Conservation (phyloP, 1,140 invertebrate genomes). For the Dryas iulia region DNA sequence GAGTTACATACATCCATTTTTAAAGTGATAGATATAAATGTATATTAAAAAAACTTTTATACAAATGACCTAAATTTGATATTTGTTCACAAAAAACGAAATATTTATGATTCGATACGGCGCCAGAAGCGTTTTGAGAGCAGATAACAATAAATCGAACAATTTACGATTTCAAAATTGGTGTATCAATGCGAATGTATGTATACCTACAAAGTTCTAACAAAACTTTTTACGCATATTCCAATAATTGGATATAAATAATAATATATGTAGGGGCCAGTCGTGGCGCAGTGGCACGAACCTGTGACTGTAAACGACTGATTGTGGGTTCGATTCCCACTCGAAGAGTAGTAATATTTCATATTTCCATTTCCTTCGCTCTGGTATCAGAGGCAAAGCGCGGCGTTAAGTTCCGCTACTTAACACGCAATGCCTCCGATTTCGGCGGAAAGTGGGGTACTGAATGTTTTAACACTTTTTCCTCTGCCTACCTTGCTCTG, state of each 20-base stretch:
- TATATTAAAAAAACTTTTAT: neutral
- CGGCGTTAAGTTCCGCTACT: too few relatives aligned
- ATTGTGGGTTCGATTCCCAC: too few relatives aligned
- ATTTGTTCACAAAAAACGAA: constrained; percentile 23
- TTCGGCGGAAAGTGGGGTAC: too few relatives aligned
- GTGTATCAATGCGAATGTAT: constrained; percentile 2
- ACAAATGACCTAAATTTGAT: constrained; percentile 21
- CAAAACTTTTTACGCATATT: neutral
- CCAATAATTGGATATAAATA: constrained; percentile 3
- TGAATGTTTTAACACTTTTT: too few relatives aligned
- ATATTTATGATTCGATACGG: constrained; percentile 23
- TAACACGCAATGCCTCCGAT: too few relatives aligned
- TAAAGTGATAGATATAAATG: neutral
- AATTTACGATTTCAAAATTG: constrained; percentile 26
- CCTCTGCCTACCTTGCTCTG: too few relatives aligned
- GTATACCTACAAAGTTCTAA: neutral
- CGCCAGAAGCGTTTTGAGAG: constrained; percentile 28
- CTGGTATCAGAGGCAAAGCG: too few relatives aligned
- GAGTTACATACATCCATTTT: neutral
- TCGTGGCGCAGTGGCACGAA: too few relatives aligned
- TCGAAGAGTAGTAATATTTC: too few relatives aligned
- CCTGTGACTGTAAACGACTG: too few relatives aligned
- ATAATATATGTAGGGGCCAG: neutral
- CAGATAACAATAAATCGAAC: constrained; percentile 30
- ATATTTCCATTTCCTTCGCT: too few relatives aligned